These are phyloP conservation scores for Tiaroga cobitis DNA, from an alignment of 2,797 vertebrate species.

Conservation along the genomic window DNA sequence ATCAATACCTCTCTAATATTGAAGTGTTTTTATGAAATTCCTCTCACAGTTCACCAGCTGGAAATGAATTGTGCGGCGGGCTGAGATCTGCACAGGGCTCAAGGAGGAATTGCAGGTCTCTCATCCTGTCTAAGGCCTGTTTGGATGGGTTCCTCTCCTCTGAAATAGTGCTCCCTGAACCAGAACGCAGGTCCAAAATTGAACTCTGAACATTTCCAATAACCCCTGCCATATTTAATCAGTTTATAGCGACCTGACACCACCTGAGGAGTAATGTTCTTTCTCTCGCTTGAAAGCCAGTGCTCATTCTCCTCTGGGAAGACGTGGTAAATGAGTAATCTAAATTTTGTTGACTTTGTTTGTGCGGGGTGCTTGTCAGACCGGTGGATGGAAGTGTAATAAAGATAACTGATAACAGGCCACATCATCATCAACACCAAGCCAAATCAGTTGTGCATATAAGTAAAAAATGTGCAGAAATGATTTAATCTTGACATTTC, in stretches of 20 bases:
- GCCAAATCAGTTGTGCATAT: not conserved
- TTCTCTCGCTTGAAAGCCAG: not conserved
- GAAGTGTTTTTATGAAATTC: conserved; percentile 48
- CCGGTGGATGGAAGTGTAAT: not conserved
- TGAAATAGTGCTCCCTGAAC: conserved; percentile 55
- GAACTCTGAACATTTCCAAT: conserved; percentile 58
- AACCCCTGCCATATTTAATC: conserved; percentile 59
- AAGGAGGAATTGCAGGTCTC: conserved; percentile 31
- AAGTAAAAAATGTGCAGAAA: not conserved
- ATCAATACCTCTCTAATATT: conserved; percentile 51
- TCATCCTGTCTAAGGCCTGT: conserved; percentile 46
- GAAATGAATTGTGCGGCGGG: conserved; percentile 49
- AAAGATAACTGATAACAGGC: not conserved
- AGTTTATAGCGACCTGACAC: conserved; percentile 29
- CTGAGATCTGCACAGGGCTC: conserved; percentile 32
- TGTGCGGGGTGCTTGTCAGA: not conserved
- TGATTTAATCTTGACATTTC: not conserved
- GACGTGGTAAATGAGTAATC: conserved; percentile 35
- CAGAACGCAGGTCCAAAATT: conserved; percentile 57
- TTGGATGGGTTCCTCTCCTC: conserved; percentile 27
- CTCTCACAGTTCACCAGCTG: conserved; percentile 38
- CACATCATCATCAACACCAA: not conserved
- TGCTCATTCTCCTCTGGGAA: not conserved
- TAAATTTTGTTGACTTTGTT: conserved; percentile 34
- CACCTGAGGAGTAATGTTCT: conserved; percentile 29